phyloP scores from a whole-genome alignment of 2,113 vertebrate genomes.

The Jacana jacana region DNA sequence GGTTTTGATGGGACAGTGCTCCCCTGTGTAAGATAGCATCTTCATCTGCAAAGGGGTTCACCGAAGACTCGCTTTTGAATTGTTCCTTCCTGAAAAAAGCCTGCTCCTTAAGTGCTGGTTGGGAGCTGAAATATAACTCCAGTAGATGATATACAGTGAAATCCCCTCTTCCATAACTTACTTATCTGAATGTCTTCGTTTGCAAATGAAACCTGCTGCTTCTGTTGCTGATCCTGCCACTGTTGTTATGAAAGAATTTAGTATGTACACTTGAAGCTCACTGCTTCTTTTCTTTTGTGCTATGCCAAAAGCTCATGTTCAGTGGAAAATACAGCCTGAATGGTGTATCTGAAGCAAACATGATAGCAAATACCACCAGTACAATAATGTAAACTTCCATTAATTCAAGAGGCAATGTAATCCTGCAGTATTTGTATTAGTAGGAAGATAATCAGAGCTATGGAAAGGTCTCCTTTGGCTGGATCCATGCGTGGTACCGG shows the following conservation, averaged over 20 bases:
- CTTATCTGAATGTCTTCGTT: neutral
- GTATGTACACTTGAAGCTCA: neutral
- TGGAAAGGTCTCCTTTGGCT: neutral
- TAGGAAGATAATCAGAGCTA: neutral
- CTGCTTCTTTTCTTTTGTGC: slow-evolving; percentile 31
- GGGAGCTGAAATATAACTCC: neutral
- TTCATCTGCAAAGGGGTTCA: neutral
- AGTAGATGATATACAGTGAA: neutral
- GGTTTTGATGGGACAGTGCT: neutral
- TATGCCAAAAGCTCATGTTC: neutral
- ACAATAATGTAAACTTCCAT: neutral
- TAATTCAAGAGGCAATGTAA: neutral
- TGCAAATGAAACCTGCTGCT: slow-evolving; percentile 41
- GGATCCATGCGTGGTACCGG: neutral
- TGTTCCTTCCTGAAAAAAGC: neutral
- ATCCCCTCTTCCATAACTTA: neutral
- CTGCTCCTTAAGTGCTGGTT: neutral
- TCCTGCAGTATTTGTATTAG: neutral
- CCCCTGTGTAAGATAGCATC: neutral
- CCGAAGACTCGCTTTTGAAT: neutral
- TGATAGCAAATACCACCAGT: neutral
- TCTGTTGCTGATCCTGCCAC: slow-evolving; percentile 26
- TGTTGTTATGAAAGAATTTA: neutral
- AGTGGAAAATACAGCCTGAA: neutral
- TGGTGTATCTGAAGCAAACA: neutral